A percentile compares a stretch with the other conserved stretches of the same genome.
phyloP scores from a whole-genome alignment of 2,113 vertebrate species.

The Neodon shergylaensis region DNA sequence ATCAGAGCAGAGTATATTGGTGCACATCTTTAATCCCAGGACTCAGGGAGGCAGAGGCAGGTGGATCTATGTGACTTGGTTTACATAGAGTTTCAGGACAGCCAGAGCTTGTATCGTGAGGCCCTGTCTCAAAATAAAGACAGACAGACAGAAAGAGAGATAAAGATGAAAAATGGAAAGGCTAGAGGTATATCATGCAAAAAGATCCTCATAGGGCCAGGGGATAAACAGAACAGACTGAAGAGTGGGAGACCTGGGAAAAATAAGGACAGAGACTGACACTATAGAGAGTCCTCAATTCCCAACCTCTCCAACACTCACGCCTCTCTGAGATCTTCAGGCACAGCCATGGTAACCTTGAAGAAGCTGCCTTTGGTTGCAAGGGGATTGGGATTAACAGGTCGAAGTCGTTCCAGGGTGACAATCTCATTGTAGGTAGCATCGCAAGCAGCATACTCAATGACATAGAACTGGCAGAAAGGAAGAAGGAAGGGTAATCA shows the following conservation, averaged over 20 bases:
- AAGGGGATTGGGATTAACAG: constrained; percentile 93
- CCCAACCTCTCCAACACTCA: constrained; percentile 81
- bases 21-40: neutral
- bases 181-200: neutral
- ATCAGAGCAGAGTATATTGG: neutral
- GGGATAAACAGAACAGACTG: neutral
- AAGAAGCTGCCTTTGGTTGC: constrained; percentile 91
- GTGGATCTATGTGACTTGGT: neutral
- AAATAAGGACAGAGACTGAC: neutral
- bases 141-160: neutral
- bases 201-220: neutral
- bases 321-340: constrained; percentile 94
- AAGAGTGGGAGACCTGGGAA: neutral
- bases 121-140: neutral
- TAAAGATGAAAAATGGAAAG: constrained; percentile 1
- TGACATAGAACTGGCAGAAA: constrained; percentile 92
- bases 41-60: neutral
- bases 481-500: constrained; percentile 12
- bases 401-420: constrained; percentile 93
- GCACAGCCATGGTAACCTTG: constrained; percentile 91
- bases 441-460: constrained; percentile 94
- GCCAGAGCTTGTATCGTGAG: neutral
- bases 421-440: constrained; percentile 96
- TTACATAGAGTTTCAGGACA: neutral
- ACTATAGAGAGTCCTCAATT: neutral